A percentile compares a stretch with the other conserved stretches of the same genome.
phyloP scores from a whole-genome alignment of 2,797 vertebrate genomes.

The Squalus acanthias region DNA sequence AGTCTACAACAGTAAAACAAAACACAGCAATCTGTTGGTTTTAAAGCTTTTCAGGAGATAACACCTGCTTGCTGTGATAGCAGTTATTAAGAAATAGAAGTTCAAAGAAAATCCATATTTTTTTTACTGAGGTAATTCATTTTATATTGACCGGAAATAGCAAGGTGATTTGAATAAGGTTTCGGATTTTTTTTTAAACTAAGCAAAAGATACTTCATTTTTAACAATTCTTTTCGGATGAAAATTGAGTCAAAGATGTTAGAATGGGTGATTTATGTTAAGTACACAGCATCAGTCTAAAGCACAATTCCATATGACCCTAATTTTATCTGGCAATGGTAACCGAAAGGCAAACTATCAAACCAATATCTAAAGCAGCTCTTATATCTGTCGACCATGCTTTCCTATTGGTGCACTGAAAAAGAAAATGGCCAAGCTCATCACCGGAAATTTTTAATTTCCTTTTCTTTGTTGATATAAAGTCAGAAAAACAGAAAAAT shows the following conservation, averaged over 20 bases:
- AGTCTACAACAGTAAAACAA: neutral
- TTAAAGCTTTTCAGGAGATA: neutral
- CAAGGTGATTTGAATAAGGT: neutral
- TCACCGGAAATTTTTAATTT: neutral
- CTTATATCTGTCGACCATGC: neutral
- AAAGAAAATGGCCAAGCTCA: neutral
- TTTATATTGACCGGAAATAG: neutral
- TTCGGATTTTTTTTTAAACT: neutral
- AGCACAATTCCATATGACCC: neutral
- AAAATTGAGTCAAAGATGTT: neutral
- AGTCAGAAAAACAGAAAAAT: neutral
- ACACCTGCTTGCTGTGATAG: neutral
- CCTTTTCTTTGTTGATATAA: neutral
- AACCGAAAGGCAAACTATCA: neutral
- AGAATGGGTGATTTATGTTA: neutral
- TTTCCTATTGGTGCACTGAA: neutral
- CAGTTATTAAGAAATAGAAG: neutral
- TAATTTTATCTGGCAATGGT: neutral
- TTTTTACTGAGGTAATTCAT: neutral
- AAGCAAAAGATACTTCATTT: neutral
- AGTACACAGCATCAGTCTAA: neutral
- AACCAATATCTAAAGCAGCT: neutral
- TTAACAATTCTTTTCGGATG: neutral
- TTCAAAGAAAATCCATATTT: neutral
- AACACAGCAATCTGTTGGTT: neutral